These are phyloP conservation scores for Australoheros facetus DNA, from an alignment of 2,797 vertebrate genomes.

Conservation along the genomic window DNA sequence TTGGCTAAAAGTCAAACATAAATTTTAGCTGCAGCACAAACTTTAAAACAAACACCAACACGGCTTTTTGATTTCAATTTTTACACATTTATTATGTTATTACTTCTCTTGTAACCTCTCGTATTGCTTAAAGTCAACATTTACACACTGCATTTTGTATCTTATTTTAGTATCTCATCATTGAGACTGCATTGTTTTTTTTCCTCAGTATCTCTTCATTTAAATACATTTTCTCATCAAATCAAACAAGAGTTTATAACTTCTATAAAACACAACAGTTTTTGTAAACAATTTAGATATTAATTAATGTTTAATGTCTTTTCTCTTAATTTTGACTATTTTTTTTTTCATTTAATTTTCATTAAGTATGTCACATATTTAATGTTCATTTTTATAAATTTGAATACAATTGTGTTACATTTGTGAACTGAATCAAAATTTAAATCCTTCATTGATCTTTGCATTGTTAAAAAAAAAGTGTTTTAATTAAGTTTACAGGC, in stretches of 20 bases:
- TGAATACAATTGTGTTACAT: neutral
- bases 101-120: neutral
- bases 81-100: neutral
- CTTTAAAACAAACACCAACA: no score
- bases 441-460: no score
- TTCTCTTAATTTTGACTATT: rapidly evolving
- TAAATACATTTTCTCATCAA: neutral
- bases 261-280: neutral
- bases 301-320: neutral
- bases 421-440: neutral
- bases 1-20: neutral
- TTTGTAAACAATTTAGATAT: neutral
- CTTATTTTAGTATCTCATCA: neutral
- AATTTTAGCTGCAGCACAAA: neutral
- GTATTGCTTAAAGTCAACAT: neutral
- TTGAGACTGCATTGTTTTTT: neutral
- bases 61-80: neutral
- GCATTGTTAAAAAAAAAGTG: rapidly evolving
- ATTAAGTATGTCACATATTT: no score
- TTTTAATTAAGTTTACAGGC: neutral
- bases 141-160: neutral
- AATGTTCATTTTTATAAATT: no score
- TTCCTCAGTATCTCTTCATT: neutral
- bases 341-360: no score
- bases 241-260: neutral